Evolutionary conservation across 2,113 vertebrate species (phyloP).

Genomic region (Pandion haliaetus): DNA sequence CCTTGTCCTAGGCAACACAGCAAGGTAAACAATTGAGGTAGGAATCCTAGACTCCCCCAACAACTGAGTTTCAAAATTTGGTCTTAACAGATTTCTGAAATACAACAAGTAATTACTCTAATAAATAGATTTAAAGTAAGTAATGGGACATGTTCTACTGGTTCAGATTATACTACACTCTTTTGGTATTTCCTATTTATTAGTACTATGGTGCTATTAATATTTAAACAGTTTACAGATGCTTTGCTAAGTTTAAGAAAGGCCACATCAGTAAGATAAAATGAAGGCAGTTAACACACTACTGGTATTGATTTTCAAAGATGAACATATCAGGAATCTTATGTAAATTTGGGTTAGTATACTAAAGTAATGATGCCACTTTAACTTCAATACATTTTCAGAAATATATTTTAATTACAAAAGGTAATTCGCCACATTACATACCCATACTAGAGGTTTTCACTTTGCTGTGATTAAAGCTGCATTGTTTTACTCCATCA

Average conservation of each 20-base stretch:
- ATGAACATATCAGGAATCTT: background rate
- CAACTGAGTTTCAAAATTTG: background rate
- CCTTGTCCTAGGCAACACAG: background rate
- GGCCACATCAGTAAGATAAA: background rate
- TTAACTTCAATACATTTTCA: background rate
- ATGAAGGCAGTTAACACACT: background rate
- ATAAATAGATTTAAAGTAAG: background rate
- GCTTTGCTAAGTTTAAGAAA: background rate
- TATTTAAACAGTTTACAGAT: background rate
- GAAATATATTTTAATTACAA: background rate
- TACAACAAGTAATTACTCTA: background rate
- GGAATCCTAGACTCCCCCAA: background rate
- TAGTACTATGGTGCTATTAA: background rate
- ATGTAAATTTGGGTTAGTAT: background rate
- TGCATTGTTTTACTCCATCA: background rate
- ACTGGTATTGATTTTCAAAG: background rate
- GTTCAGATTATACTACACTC: background rate
- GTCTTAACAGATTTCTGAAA: background rate
- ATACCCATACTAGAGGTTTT: background rate
- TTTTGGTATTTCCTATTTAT: background rate
- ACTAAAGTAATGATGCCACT: background rate
- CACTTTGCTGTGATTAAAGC: background rate
- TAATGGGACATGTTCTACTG: background rate
- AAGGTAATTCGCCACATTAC: background rate
- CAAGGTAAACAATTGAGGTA: background rate